Percentiles rank a stretch among this genome's conserved stretches.
Evolutionary conservation across 2,797 vertebrate species (phyloP).

Genomic region (Morus bassanus): DNA sequence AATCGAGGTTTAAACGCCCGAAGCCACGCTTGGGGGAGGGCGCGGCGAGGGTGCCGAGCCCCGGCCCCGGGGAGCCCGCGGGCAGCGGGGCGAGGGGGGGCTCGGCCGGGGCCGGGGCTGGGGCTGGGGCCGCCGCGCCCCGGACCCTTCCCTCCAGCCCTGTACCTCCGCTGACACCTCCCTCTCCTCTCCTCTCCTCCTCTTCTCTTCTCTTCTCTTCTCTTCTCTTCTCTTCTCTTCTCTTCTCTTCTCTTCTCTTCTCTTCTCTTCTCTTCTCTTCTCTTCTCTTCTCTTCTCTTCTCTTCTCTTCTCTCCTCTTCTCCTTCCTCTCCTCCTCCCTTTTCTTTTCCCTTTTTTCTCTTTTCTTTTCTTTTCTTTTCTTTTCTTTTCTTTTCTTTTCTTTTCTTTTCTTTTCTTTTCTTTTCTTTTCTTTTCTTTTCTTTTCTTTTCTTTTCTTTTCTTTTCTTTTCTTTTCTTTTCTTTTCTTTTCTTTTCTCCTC

Average conservation of each 20-base stretch:
- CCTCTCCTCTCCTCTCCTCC: too few relatives aligned
- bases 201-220: too few relatives aligned
- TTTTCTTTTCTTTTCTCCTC: background rate
- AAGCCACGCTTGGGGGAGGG: background rate
- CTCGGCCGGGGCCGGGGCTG: too few relatives aligned
- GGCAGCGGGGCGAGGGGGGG: too few relatives aligned
- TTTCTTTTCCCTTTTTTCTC: too few relatives aligned
- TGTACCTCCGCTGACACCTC: background rate
- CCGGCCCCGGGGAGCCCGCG: background rate
- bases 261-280: too few relatives aligned
- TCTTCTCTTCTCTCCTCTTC: too few relatives aligned
- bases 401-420: background rate
- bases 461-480: fast-evolving
- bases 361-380: background rate
- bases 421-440: too few relatives aligned
- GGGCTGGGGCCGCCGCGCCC: background rate
- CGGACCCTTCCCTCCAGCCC: background rate
- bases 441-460: fast-evolving
- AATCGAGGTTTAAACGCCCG: background rate
- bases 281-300: background rate
- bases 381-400: background rate
- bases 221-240: too few relatives aligned
- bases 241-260: fast-evolving
- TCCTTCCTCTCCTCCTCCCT: too few relatives aligned
- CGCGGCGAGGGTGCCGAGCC: too few relatives aligned